Base-by-base conservation (phyloP, 2,797 vertebrate species). In the Diceros bicornis region DNA sequence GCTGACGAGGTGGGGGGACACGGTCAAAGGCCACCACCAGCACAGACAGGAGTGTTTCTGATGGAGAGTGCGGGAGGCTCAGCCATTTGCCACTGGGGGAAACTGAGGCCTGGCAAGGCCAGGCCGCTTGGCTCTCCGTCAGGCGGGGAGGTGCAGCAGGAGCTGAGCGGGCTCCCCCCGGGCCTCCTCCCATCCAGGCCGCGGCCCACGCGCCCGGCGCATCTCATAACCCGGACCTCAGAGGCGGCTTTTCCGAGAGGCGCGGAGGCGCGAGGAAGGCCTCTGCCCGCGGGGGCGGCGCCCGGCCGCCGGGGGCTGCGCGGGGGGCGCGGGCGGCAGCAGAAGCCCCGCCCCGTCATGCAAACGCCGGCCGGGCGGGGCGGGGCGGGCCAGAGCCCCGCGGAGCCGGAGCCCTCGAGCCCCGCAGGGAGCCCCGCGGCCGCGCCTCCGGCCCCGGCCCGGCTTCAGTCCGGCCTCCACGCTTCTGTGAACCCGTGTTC, bases 221-320 rank as follows among this genome's bases (percentile, higher is more conserved):
- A 13, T 37, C 61, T 83, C 69, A 23, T n/a, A 44, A n/a, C n/a
- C 23, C 0, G 0, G 57, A 55, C 29, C 18, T 1, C 20, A 4
- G 25, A 89, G 6, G 7, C 0, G 16, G 88, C 32, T 94, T 57
- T 91, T 79, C 94, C 72, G 88, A 87, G 91, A 91, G 87, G 61
- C 57, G 66, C 3, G 3, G 20, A 10, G n/a, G 71, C 7, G 11
- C n/a, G 18, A 82, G 61, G 83, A 74, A 84, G 37, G 23, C 59
- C 57, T 89, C 18, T 34, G 57, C 23, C 16, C 11, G 1, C 34
- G 37, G 69, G 23, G 52, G 37, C 9, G 41, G 18, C 23, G 59
- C 21, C 4, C 11, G 29, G 44, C 27, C 59, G 11, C 37, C 37
- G 37, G 44, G 34, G 27, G 12, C 47, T 20, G 57, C 52, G 57